phyloP scores from a whole-genome alignment of 2,888 invertebrate species.

The Plemyria rubiginata region DNA sequence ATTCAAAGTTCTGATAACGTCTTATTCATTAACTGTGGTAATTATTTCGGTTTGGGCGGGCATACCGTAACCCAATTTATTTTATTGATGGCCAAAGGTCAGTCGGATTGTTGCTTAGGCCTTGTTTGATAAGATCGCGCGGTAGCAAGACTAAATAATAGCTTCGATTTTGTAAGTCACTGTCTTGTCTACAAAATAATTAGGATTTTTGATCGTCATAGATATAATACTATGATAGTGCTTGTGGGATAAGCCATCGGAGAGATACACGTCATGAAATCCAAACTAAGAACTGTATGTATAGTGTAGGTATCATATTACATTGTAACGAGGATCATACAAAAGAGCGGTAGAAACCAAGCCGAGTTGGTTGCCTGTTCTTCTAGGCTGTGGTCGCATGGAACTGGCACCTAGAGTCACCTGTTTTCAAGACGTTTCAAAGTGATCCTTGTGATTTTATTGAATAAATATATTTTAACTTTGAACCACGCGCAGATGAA shows the following conservation, averaged over 20 bases:
- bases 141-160: constrained; percentile 37
- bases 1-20: constrained; percentile 54
- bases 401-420: too few species aligned
- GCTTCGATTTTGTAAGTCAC: constrained; percentile 27
- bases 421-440: too few species aligned
- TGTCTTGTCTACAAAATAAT: constrained; percentile 17
- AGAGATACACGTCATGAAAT: background rate
- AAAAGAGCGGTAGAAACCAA: too few species aligned
- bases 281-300: too few species aligned
- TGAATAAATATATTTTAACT: too few species aligned
- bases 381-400: too few species aligned
- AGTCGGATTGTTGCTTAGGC: constrained; percentile 42
- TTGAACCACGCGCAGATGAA: background rate
- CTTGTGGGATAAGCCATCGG: background rate
- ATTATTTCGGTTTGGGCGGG: constrained; percentile 52
- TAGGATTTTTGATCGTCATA: constrained; percentile 8
- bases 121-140: constrained; percentile 41
- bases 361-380: too few species aligned
- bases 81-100: constrained; percentile 47
- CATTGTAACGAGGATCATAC: too few species aligned
- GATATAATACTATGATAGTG: background rate
- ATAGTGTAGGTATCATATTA: too few species aligned
- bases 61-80: constrained; percentile 41
- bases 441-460: too few species aligned
- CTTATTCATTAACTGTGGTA: constrained; percentile 57